Base-by-base conservation (phyloP, 2,113 vertebrate genomes). In the Amphilophus citrinellus region DNA sequence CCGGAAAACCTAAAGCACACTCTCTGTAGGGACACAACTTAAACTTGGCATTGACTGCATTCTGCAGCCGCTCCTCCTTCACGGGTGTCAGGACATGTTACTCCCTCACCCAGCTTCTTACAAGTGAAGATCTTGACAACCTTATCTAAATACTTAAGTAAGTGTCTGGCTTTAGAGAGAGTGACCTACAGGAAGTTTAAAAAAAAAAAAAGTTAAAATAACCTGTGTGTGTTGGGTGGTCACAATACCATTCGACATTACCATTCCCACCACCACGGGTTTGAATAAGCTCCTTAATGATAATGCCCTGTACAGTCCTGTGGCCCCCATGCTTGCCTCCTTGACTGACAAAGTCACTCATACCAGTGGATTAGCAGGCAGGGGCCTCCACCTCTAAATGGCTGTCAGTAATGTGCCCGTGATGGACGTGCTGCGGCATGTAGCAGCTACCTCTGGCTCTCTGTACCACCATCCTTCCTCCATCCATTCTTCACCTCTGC, bases 221-320 rank as follows among this genome's bases (percentile, higher is more conserved):
- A 92, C 81, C 79, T 62, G 80, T 65, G 63, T 39, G 24, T 37
- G 30, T 3, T 2, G 61, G 66, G 85, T 86, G 84, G 88, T 89
- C 84, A 83, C 66, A 77, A 79, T 30, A 77, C 76, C 32, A 79
- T 11, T 83, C 66, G 3, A 62, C 68, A 90, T 89, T 91, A 35
- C 32, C 71, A 63, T 88, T 90, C 87, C 87, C 80, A 89, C 87
- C 80, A 91, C 89, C 91, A 92, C 66, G 58, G 84, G 92, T 95
- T 91, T 86, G 87, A 59, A 39, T 94, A 94, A 95, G 90, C 91
- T 85, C 91, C 80, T 92, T 94, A 94, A 94, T 92, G 87, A 87
- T 88, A 91, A 92, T 84, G 84, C 89, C 32, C 83, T 39, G 17
- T 87, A 87, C 91, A 82, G 88, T 91, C 76, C 27, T 58, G 35